Evolutionary conservation across 2,113 vertebrate species (phyloP).

Genomic region (Oxygymnocypris stewartii): DNA sequence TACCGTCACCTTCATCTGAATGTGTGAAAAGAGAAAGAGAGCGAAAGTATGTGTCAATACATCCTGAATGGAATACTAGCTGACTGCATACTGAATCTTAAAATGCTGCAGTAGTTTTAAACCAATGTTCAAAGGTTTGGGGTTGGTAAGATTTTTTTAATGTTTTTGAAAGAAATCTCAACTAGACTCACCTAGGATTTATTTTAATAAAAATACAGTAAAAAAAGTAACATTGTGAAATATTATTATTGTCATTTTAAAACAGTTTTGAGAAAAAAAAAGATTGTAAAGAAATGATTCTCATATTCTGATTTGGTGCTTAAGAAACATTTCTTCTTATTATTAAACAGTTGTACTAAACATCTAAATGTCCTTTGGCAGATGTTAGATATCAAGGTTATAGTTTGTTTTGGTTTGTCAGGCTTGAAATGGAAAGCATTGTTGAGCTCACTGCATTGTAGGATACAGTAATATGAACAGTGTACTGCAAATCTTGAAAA

Average conservation of each 20-base stretch:
- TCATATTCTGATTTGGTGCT: too few relatives aligned
- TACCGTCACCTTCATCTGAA: too few relatives aligned
- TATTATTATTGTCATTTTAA: background rate
- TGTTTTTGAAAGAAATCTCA: background rate
- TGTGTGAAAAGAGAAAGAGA: background rate
- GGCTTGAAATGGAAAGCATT: background rate
- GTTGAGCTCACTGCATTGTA: too few relatives aligned
- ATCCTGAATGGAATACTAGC: background rate
- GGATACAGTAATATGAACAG: background rate
- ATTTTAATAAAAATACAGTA: background rate
- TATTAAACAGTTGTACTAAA: background rate
- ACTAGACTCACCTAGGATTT: background rate
- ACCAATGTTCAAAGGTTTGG: background rate
- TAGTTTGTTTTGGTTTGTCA: too few relatives aligned
- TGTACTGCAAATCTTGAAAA: background rate
- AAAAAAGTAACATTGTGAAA: background rate
- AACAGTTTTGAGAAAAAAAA: too few relatives aligned
- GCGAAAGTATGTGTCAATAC: background rate
- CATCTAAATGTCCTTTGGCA: background rate
- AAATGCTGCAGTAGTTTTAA: background rate
- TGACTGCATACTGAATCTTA: background rate
- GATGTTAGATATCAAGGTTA: too few relatives aligned
- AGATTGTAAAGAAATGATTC: background rate
- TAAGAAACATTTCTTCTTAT: too few relatives aligned
- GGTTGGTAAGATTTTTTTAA: background rate